Base-by-base conservation (phyloP, 2,888 invertebrate species). In the Endotricha flammealis region DNA sequence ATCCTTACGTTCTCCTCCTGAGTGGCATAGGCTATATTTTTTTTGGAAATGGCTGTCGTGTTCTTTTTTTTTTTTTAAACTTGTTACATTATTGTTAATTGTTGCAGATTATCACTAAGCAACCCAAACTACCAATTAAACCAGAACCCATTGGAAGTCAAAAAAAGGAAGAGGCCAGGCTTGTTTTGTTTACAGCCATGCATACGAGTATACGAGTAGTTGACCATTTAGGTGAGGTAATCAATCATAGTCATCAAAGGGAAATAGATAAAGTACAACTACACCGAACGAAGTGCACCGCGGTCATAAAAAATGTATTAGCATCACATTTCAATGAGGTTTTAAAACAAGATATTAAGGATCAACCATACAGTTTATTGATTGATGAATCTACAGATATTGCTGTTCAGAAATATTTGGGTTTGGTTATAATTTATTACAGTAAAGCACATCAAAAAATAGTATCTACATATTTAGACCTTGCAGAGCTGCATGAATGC, bases 341-440 rank as follows among this genome's bases (percentile, higher is more conserved):
- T 17, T 10, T 44, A 10, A 38, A 30, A 39, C 10, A 40, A 29
- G 43, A 50, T 45, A 16, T 50, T 6, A 36, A 32, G 32, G 42
- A 47, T 36, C 39, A 39, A 38, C 34, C 40, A 11, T 49, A 38
- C 30, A 50, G 48, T 24, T 16, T 46, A 32, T 32, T 49, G 12
- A 33, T 49, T 11, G 44, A 43, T 16, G 42, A 46, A 39, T 40
- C 39, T 8, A 49, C 49, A 4, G 49, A 49, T 40, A 44, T 49
- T 32, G 13, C 42, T 5, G 40, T 44, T 9, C 38, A 36, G 12
- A 48, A 45, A 39, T 44, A 40, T 20, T 29, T 44, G 28, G 42
- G 44, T 28, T 13, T 45, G 5, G 25, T 43, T 28, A 42, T 45
- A 11, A 42, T 40, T 35, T 47, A 47, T 38, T 44, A 35, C 32